Base-by-base conservation (phyloP, 2,113 vertebrate species). In the Romanogobio albipinnatus region DNA sequence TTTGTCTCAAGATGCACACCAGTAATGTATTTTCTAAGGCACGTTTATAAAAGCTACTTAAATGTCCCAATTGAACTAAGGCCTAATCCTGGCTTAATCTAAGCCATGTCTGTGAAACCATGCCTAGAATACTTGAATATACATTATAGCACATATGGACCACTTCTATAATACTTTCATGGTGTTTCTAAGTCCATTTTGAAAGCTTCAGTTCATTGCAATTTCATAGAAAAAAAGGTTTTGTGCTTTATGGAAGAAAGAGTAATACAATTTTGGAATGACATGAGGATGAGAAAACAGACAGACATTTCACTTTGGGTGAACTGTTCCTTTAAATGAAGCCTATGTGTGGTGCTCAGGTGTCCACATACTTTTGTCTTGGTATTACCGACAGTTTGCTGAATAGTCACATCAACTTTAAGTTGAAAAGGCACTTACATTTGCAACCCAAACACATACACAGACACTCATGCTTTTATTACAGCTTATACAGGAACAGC, bases 401-500 rank as follows among this genome's bases (percentile, higher is more conserved):
- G 70, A 7, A 17, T 49, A 33, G 45, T 82, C 59, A 56, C 39
- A 19, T 82, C 71, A 66, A 47, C 51, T 36, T 74, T 36, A 58
- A 70, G 36, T 47, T 85, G n/a, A 61, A n/a, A 43, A 45, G 24
- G 24, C 47, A 36, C 26, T n/a, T 13, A 70, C 24, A 85, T 70
- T 66, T 77, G 17, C 61, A 58, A 59, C 68, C 70, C 53, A 45
- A 22, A 83, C 64, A 45, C 36, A 24, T 15, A 47, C 33, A 61
- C 58, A 61, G 53, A 76, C 56, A 75, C 68, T 17, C 53, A 59
- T 33, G 17, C 43, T 76, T 64, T 66, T 64, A 76, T 61, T 76
- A 58, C 59, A 62, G 59, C 39, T 64, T n/a, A 74, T 49, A 56
- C 79, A 82, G 26, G 47, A 71, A 47, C 73, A 76, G 51, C 81